Percentiles rank a stretch among this genome's conserved stretches.
phyloP scores from a whole-genome alignment of 2,113 vertebrate genomes.

The Mesoclemmys tuberculata region DNA sequence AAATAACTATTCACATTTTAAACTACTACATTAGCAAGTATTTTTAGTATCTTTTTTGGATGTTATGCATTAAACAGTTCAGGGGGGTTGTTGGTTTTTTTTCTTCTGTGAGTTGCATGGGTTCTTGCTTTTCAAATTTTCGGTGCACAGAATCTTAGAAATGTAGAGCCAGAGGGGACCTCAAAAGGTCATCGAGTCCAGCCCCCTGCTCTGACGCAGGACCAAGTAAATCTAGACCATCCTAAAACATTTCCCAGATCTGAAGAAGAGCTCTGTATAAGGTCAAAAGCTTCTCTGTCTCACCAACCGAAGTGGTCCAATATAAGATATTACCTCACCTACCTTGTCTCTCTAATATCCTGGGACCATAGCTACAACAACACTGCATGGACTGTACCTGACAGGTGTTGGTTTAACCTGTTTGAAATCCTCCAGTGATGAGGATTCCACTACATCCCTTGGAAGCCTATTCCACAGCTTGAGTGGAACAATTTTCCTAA shows the following conservation, averaged over 20 bases:
- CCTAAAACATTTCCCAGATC: not conserved
- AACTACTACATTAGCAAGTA: accelerated
- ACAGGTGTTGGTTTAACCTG: not conserved
- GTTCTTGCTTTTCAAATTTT: not conserved
- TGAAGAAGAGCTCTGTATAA: not conserved
- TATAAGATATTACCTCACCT: not conserved
- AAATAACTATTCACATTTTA: not conserved
- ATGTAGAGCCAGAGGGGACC: not conserved
- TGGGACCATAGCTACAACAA: not conserved
- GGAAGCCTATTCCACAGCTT: not conserved
- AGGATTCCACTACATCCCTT: not conserved
- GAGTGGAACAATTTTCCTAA: not conserved
- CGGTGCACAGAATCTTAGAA: not conserved
- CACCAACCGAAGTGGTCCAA: not conserved
- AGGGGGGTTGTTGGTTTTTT: not conserved
- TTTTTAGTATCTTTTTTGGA: not conserved
- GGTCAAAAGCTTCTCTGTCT: not conserved
- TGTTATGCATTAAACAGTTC: not conserved
- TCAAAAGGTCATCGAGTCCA: not conserved
- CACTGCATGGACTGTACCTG: not conserved
- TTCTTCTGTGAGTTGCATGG: not conserved
- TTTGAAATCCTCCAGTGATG: not conserved
- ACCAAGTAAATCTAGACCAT: not conserved
- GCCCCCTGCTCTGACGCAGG: not conserved
- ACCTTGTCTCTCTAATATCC: not conserved